These are phyloP conservation scores for Amorpha juglandis DNA, from an alignment of 2,888 invertebrate species.

Conservation along the genomic window DNA sequence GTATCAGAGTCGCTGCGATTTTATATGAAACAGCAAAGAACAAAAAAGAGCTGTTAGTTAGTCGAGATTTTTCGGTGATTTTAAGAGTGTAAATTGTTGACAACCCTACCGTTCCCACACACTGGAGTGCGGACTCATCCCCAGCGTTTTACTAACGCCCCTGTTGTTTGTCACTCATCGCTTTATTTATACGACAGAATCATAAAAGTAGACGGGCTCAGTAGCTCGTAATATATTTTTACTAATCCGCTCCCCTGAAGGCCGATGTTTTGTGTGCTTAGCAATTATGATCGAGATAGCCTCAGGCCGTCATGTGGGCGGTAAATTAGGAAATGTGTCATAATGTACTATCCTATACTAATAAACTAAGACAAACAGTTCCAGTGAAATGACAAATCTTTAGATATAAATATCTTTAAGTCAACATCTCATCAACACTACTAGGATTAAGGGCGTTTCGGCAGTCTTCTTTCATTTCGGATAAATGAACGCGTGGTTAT, in stretches of 20 bases:
- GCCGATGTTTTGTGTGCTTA: neutral
- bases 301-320: too few species aligned
- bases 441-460: too few species aligned
- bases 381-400: neutral
- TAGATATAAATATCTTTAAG: neutral
- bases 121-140: neutral
- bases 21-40: too few species aligned
- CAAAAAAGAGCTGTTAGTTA: too few species aligned
- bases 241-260: neutral
- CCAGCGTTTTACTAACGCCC: conserved; percentile 13
- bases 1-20: too few species aligned
- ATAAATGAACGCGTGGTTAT: too few species aligned
- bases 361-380: conserved; percentile 6
- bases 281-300: conserved; percentile 1
- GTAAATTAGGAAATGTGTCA: neutral
- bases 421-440: too few species aligned
- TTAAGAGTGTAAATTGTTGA: neutral
- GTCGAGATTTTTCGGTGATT: too few species aligned
- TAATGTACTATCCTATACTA: neutral
- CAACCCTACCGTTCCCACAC: neutral
- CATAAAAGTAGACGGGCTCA: neutral
- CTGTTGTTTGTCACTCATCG: conserved; percentile 19
- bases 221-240: neutral
- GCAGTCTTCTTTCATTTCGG: too few species aligned
- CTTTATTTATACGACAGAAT: conserved; percentile 2